Percentiles rank a stretch among this genome's conserved stretches.
Conservation (phyloP, 2,888 invertebrate genomes). For the Andrena praecox region DNA sequence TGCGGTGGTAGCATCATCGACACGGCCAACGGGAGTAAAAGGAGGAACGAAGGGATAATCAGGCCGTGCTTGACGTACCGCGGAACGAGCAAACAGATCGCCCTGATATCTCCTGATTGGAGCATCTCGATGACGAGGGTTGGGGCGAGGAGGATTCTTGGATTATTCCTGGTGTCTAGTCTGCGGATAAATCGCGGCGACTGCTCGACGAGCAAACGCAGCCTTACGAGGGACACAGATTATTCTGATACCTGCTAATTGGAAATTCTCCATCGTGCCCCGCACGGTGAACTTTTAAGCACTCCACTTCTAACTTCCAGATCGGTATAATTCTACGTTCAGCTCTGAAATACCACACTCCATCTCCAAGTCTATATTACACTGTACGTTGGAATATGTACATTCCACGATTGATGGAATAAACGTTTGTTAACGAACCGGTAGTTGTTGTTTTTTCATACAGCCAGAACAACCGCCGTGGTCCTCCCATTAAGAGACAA, state of each 20-base stretch:
- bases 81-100: constrained; percentile 72
- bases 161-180: constrained; percentile 20
- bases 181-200: not conserved
- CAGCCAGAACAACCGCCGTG: not conserved
- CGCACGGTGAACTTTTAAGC: not conserved
- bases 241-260: constrained; percentile 23
- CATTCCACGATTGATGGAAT: too few species aligned
- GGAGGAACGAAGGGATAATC: constrained; percentile 58
- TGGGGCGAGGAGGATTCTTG: not conserved
- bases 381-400: too few species aligned
- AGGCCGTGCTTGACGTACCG: constrained; percentile 60
- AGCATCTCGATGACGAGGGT: constrained; percentile 30
- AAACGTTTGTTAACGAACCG: too few species aligned
- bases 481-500: not conserved
- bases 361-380: too few species aligned
- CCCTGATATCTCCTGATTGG: constrained; percentile 60
- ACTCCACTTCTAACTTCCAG: not conserved
- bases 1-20: constrained; percentile 20
- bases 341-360: not conserved
- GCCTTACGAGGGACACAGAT: not conserved
- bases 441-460: too few species aligned
- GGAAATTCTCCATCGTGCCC: constrained; percentile 6
- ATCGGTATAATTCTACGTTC: not conserved
- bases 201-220: not conserved
- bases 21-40: constrained; percentile 39